These are phyloP conservation scores for Theristicus caerulescens DNA, from an alignment of 2,113 vertebrate species.

Conservation along the genomic window DNA sequence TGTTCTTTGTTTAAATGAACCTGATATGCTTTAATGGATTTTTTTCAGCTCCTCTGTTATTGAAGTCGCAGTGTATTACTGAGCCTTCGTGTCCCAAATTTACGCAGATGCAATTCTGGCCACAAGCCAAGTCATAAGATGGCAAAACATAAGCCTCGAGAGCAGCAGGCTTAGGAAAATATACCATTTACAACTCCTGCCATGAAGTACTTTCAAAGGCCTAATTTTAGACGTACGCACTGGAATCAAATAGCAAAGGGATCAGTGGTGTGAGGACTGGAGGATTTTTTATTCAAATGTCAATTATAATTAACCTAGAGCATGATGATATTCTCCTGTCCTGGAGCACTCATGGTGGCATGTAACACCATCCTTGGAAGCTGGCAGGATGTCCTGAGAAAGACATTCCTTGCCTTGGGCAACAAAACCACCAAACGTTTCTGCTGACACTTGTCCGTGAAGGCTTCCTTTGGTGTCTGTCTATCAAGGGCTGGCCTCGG, in stretches of 20 bases:
- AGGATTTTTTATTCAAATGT: slow-evolving; percentile 14
- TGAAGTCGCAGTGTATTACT: background rate
- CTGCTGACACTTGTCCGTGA: background rate
- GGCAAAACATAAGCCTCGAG: slow-evolving; percentile 23
- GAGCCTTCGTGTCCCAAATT: background rate
- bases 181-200: background rate
- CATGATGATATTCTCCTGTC: background rate
- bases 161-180: slow-evolving; percentile 41
- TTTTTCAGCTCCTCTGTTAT: slow-evolving; percentile 17
- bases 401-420: background rate
- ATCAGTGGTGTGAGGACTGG: background rate
- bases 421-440: background rate
- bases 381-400: background rate
- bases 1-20: slow-evolving; percentile 12
- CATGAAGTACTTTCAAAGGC: background rate
- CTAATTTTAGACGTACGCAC: background rate
- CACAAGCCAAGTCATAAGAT: background rate
- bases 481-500: background rate
- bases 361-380: background rate
- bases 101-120: background rate
- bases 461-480: background rate
- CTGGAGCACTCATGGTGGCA: background rate
- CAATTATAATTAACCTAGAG: slow-evolving; percentile 14
- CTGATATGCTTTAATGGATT: background rate
- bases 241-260: slow-evolving; percentile 28